phyloP scores from a whole-genome alignment of 1,140 invertebrate species.

The Anthonomus grandis region DNA sequence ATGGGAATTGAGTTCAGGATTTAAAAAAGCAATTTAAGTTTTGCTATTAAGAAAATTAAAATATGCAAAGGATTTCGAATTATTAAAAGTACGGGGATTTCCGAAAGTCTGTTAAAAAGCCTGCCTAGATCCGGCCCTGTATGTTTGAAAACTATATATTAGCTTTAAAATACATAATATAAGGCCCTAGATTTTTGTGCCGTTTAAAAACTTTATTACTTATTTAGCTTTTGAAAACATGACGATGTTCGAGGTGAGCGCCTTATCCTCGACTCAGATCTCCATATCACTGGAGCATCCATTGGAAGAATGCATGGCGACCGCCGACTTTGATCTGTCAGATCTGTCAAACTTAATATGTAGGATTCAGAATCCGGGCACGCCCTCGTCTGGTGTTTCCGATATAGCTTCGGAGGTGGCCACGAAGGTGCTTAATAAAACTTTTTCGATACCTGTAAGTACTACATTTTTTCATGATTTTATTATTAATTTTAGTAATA shows the following conservation, averaged over 20 bases:
- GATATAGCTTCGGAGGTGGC: conserved; percentile 72
- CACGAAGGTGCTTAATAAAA: conserved; percentile 83
- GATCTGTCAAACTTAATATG: conserved; percentile 73
- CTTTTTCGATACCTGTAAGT: conserved; percentile 75
- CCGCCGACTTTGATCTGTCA: conserved; percentile 82
- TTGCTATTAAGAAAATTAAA: too few species aligned
- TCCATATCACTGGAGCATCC: conserved; percentile 91
- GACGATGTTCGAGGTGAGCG: conserved; percentile 88
- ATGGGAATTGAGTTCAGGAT: too few species aligned
- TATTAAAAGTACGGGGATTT: too few species aligned
- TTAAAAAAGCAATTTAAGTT: too few species aligned
- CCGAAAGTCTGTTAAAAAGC: too few species aligned
- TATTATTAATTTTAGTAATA: too few species aligned
- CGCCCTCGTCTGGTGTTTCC: conserved; percentile 50
- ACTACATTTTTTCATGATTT: too few species aligned
- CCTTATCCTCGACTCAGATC: conserved; percentile 83
- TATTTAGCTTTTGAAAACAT: conserved; percentile 69
- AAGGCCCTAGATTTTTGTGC: background rate
- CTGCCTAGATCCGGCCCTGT: too few species aligned
- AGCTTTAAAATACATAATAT: too few species aligned
- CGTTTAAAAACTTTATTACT: too few species aligned
- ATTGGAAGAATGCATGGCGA: conserved; percentile 86
- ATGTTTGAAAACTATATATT: too few species aligned
- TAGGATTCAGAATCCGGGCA: conserved; percentile 52
- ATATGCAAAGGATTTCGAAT: too few species aligned